Evolutionary conservation across 2,113 vertebrate species (phyloP).

Genomic region (Natator depressus): DNA sequence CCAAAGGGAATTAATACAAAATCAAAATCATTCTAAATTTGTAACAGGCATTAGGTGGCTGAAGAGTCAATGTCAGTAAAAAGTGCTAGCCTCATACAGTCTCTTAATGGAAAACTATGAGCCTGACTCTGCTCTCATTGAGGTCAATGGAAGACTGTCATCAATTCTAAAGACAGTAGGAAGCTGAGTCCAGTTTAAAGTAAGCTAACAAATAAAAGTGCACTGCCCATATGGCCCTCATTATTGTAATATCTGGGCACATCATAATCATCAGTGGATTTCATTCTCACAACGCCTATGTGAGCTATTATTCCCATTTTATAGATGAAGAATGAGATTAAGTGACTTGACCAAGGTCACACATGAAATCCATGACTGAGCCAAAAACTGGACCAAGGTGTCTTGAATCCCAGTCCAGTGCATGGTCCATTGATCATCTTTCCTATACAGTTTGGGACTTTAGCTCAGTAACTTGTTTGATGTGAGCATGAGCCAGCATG

Average conservation of each 20-base stretch:
- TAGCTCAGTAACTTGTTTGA: background rate
- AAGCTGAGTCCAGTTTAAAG: background rate
- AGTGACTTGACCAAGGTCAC: background rate
- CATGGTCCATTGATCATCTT: background rate
- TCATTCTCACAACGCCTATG: background rate
- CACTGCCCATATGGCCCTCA: background rate
- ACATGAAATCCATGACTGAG: background rate
- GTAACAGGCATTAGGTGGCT: background rate
- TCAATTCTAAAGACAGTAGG: background rate
- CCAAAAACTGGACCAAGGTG: background rate
- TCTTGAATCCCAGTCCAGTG: background rate
- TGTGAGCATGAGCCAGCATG: background rate
- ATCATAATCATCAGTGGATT: background rate
- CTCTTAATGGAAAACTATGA: background rate
- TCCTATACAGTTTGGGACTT: background rate
- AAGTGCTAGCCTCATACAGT: background rate
- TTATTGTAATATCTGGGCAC: background rate
- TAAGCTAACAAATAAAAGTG: background rate
- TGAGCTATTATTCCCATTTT: background rate
- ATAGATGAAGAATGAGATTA: background rate
- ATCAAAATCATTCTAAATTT: background rate
- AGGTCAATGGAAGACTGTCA: background rate
- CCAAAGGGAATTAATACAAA: background rate
- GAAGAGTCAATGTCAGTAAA: background rate
- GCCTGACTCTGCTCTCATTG: background rate